Base-by-base conservation (phyloP, 2,113 vertebrate genomes). In the Colaptes auratus region DNA sequence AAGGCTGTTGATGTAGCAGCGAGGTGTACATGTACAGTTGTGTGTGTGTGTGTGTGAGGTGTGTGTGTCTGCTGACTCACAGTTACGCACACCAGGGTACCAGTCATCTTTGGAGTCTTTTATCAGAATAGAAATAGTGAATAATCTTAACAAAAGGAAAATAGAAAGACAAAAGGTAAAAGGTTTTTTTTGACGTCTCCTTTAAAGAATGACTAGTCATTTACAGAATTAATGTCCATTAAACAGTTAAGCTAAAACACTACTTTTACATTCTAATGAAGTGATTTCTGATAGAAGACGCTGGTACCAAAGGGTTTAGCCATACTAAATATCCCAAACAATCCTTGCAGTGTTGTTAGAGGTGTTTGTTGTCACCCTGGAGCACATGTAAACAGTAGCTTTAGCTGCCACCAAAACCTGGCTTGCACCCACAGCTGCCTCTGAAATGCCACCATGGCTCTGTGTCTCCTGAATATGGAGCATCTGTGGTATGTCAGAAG, bases 231-330 rank as follows among this genome's bases (percentile, higher is more conserved):
- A 91, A 72, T 83, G 77, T 75, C 79, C 55, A 52, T 90, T 55
- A 72, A 83, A 60, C 81, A 35, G 85, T 76, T 81, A 73, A 44
- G 48, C 92, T 93, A 90, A 95, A 97, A 90, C 97, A 97, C 97
- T 97, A 97, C 96, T 87, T 84, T 91, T 97, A 31, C 89, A 84
- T 97, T 94, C 93, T 97, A 97, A 96, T 97, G 95, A 97, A 97
- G 66, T 92, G 69, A 86, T 92, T 97, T 98, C 97, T 97, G 97
- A 87, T 95, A 94, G 7, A 92, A 91, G 97, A 97, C 93, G 70
- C 95, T 95, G 95, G 92, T 96, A 95, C 93, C 79, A 91, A 89
- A 88, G 86, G 25, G 96, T 97, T 91, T 93, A 96, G 95, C 86
- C 92, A 88, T 94, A 71, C 70, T 82, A 60, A 88, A 83, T 95